phyloP scores from a whole-genome alignment of 53 echinoderm and acorn worm species.

The Hippasteria phrygiana region DNA sequence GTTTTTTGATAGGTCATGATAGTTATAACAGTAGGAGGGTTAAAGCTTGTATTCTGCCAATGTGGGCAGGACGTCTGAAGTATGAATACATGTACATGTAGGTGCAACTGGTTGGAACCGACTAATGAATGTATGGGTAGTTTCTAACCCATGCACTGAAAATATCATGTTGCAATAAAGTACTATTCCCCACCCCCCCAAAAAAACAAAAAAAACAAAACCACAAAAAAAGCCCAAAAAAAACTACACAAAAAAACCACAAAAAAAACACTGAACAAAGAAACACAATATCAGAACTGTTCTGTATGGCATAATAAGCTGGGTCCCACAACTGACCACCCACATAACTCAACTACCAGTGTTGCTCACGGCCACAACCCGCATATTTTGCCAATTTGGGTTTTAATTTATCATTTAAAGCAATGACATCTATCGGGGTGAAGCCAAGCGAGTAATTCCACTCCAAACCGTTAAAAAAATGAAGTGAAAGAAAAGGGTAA shows the following conservation, averaged over 20 bases:
- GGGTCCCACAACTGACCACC: too few species aligned
- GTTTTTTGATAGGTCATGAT: too few species aligned
- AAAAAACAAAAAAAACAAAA: background rate
- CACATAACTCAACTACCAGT: background rate
- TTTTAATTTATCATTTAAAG: slow-evolving; percentile 5
- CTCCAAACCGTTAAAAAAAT: background rate
- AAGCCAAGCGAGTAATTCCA: background rate
- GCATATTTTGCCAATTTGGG: background rate
- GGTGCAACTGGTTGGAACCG: too few species aligned
- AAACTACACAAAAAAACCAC: background rate
- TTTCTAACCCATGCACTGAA: too few species aligned
- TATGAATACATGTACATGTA: too few species aligned
- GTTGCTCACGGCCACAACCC: background rate
- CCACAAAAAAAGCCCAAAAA: background rate
- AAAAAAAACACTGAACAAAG: too few species aligned
- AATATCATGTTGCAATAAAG: background rate
- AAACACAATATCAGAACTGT: too few species aligned
- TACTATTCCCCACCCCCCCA: too few species aligned
- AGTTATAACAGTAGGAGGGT: too few species aligned
- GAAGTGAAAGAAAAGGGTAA: background rate
- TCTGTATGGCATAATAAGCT: too few species aligned
- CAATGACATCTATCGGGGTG: background rate
- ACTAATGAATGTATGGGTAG: too few species aligned
- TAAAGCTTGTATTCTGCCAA: background rate
- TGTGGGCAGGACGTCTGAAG: too few species aligned